Evolutionary conservation across 2,797 vertebrate genomes (phyloP).

Genomic region (Cephalopachus bancanus): DNA sequence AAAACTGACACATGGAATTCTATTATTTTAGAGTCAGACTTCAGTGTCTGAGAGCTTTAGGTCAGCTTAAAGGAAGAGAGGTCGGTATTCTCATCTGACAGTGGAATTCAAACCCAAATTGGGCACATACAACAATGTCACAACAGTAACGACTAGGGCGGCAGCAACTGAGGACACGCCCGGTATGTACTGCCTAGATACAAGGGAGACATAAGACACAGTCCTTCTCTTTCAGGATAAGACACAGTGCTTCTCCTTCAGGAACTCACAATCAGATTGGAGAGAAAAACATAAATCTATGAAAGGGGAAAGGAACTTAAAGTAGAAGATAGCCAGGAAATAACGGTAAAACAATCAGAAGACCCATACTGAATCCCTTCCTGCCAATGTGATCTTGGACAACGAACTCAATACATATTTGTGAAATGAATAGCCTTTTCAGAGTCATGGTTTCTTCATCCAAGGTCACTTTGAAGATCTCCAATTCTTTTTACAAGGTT

Average conservation of each 20-base stretch:
- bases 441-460: conserved; percentile 47
- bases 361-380: conserved; percentile 24
- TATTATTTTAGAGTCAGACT: background rate
- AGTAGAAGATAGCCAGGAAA: background rate
- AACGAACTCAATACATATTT: conserved; percentile 43
- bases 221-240: too few relatives aligned
- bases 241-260: background rate
- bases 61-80: background rate
- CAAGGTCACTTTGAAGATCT: conserved; percentile 39
- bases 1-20: background rate
- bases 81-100: background rate
- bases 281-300: background rate
- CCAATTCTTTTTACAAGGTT: background rate
- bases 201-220: background rate
- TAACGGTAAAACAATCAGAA: conserved; percentile 3
- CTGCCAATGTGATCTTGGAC: background rate
- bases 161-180: background rate
- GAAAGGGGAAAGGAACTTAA: conserved; percentile 1
- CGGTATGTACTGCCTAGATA: background rate
- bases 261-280: background rate
- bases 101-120: background rate
- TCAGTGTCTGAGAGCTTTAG: background rate
- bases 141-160: background rate
- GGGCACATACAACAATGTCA: background rate
- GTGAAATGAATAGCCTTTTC: conserved; percentile 37